Percentiles rank a stretch among this genome's conserved stretches.
Evolutionary conservation across 2,113 vertebrate genomes (phyloP).

Genomic region (Onychostoma macrolepis): DNA sequence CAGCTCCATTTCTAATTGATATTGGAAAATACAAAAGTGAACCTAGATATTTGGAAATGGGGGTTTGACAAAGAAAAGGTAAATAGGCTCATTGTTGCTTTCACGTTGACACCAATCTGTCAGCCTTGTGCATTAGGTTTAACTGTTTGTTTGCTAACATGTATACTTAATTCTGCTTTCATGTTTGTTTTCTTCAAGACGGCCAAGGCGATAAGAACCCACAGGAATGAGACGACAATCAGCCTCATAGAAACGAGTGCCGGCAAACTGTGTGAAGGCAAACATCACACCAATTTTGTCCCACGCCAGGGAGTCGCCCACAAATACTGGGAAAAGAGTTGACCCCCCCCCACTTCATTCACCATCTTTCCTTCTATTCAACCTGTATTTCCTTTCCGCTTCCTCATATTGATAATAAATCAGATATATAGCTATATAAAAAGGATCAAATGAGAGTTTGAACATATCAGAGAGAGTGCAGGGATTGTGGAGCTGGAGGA

Average conservation of each 20-base stretch:
- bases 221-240: conserved; percentile 72
- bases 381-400: conserved; percentile 54
- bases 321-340: conserved; percentile 34
- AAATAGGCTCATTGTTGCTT: background rate
- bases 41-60: background rate
- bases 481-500: conserved; percentile 32
- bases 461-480: conserved; percentile 55
- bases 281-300: conserved; percentile 47
- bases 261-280: conserved; percentile 79
- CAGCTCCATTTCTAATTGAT: too few relatives aligned
- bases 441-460: conserved; percentile 27
- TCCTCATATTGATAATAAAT: conserved; percentile 31
- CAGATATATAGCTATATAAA: conserved; percentile 45
- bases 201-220: conserved; percentile 70
- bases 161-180: background rate
- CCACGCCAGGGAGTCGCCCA: conserved; percentile 44
- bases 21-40: background rate
- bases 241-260: conserved; percentile 72
- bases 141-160: background rate
- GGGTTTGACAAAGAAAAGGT: background rate
- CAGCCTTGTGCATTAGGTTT: background rate
- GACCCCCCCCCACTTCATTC: conserved; percentile 22
- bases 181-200: conserved; percentile 59
- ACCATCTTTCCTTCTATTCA: conserved; percentile 57
- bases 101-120: background rate